Conservation (phyloP, 2,113 vertebrate species). For the Dolichallabes microphthalmus region DNA sequence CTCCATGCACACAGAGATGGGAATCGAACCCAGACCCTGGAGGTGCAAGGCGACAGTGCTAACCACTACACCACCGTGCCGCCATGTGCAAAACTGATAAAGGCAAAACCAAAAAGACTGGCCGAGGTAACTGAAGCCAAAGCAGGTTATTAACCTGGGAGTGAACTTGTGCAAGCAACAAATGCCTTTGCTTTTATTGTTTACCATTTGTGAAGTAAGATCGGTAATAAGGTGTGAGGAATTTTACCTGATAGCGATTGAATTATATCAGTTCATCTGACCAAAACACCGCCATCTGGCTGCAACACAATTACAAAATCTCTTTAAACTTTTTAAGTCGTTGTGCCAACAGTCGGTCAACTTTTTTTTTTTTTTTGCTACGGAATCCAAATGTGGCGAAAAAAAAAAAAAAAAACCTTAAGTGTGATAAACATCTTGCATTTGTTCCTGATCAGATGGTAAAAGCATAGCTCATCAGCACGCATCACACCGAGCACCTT, state of each 20-base stretch:
- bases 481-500: neutral
- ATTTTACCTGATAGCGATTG: neutral
- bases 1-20: no score
- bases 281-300: neutral
- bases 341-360: neutral
- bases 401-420: neutral
- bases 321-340: neutral
- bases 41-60: no score
- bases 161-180: neutral
- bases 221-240: neutral
- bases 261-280: neutral
- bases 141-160: neutral
- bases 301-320: neutral
- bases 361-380: neutral
- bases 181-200: neutral
- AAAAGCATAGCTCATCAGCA: neutral
- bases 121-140: neutral
- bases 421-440: neutral
- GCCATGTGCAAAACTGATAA: neutral
- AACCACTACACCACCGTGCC: no score
- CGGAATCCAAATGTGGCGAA: neutral
- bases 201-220: neutral
- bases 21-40: no score
- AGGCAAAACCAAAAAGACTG: neutral
- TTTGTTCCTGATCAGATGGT: neutral